Evolutionary conservation across 2,797 vertebrate species (phyloP).

Genomic region (Brotula barbata): DNA sequence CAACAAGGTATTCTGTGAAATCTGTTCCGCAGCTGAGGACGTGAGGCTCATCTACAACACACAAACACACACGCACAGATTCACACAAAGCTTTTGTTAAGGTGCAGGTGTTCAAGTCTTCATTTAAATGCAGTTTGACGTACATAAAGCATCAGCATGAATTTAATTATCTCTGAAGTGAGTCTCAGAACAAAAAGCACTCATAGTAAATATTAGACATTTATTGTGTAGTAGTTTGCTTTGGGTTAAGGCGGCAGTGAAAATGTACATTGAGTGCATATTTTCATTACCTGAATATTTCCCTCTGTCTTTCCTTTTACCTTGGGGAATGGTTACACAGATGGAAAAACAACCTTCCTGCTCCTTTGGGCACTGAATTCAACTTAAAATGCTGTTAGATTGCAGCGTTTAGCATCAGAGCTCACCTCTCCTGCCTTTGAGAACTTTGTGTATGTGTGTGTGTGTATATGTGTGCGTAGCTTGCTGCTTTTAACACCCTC

Average conservation of each 20-base stretch:
- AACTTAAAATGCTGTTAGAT: not conserved
- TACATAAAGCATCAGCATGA: no score
- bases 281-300: slow-evolving; percentile 33
- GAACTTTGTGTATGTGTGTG: no score
- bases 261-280: slow-evolving; percentile 19
- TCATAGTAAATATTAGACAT: slow-evolving; percentile 7
- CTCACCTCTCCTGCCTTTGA: not conserved
- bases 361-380: slow-evolving; percentile 16
- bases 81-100: no score
- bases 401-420: not conserved
- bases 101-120: no score
- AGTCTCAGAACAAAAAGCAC: slow-evolving; percentile 8
- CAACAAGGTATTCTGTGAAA: no score
- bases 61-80: no score
- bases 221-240: slow-evolving; percentile 14
- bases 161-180: no score
- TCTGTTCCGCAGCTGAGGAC: no score
- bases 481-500: slow-evolving; percentile 15
- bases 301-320: not conserved
- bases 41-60: no score
- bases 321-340: slow-evolving; percentile 16
- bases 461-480: no score
- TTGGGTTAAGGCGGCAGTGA: slow-evolving; percentile 17
- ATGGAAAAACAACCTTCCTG: slow-evolving; percentile 2
- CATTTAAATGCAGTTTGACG: no score